phyloP scores from a whole-genome alignment of 1,140 invertebrate genomes.

The Onthophagus taurus region DNA sequence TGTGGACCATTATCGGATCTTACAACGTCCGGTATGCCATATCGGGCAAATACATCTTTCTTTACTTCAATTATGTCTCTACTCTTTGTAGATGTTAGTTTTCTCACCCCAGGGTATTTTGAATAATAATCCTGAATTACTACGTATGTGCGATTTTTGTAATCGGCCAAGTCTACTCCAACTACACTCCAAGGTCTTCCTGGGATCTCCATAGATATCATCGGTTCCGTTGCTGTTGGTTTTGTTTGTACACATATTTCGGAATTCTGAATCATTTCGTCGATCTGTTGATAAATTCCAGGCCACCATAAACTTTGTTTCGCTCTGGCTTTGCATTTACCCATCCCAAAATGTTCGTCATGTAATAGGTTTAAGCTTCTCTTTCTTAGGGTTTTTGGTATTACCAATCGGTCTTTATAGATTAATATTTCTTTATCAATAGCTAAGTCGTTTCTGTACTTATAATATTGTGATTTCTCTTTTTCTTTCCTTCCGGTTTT shows the following conservation, averaged over 20 bases:
- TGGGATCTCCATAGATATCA: conserved; percentile 6
- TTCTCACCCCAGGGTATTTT: conserved; percentile 9
- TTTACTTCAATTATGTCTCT: background rate
- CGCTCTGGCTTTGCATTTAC: conserved; percentile 1
- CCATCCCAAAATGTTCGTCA: conserved; percentile 5
- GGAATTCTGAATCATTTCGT: conserved; percentile 1
- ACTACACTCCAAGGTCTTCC: conserved; percentile 6
- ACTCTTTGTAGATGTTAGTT: background rate
- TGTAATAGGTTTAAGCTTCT: background rate
- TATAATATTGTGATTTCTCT: no score
- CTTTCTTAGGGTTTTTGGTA: no score
- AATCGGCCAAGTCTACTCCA: conserved; percentile 4
- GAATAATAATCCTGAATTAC: conserved; percentile 12
- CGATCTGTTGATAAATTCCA: background rate
- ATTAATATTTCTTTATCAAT: no score
- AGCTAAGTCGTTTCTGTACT: no score
- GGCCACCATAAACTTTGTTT: conserved; percentile 14
- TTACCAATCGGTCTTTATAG: no score
- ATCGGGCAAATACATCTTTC: background rate
- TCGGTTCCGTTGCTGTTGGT: background rate
- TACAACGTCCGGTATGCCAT: background rate
- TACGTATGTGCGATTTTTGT: background rate
- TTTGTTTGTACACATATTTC: conserved; percentile 5
- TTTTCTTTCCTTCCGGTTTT: no score
- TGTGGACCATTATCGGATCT: background rate